Percentiles rank a stretch among this genome's conserved stretches.
Conservation (phyloP, 1,140 invertebrate genomes). For the Pomacea maculata region DNA sequence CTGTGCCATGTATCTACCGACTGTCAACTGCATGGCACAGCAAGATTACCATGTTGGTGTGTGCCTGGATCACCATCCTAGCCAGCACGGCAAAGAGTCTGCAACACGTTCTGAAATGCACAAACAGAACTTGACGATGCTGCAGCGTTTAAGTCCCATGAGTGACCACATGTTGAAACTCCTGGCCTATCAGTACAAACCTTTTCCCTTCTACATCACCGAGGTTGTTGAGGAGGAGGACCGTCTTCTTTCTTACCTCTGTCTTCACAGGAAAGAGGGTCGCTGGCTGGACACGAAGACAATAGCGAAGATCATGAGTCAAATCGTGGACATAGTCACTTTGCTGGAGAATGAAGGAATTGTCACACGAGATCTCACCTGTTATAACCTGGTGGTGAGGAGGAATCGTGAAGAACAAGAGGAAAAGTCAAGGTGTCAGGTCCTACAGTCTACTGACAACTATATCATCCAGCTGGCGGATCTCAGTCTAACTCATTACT, state of each 20-base stretch:
- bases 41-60: background rate
- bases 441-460: background rate
- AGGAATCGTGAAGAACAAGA: no score
- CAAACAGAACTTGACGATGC: background rate
- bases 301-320: background rate
- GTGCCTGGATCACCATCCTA: background rate
- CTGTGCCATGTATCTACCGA: conserved; percentile 4
- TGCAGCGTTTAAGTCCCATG: background rate
- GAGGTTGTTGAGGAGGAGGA: background rate
- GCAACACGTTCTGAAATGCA: background rate
- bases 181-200: conserved; percentile 9
- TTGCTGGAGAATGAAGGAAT: background rate
- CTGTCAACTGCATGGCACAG: conserved; percentile 7
- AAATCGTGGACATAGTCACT: background rate
- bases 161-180: conserved; percentile 2
- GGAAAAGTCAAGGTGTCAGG: background rate
- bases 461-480: conserved; percentile 7
- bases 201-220: conserved; percentile 16
- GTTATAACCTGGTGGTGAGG: conserved; percentile 12
- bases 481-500: conserved; percentile 1
- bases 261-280: background rate
- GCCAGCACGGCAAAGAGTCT: background rate
- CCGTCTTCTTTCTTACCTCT: background rate
- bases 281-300: background rate
- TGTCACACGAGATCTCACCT: conserved; percentile 8